Evolutionary conservation across 2,888 invertebrate species (phyloP).

Genomic region (Junonia oenone): DNA sequence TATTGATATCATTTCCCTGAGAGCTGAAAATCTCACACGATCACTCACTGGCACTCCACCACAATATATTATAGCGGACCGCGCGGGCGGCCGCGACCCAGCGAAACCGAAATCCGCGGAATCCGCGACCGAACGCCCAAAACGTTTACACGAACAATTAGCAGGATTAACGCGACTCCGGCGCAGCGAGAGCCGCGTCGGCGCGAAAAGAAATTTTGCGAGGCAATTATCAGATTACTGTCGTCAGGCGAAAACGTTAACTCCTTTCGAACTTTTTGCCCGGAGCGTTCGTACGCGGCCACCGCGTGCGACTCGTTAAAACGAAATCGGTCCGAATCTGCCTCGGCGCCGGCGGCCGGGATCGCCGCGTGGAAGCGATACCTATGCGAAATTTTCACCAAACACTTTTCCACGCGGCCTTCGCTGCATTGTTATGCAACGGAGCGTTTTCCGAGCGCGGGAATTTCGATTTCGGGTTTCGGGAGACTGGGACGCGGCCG

Average conservation of each 20-base stretch:
- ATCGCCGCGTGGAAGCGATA: conserved; percentile 39
- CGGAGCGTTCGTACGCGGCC: conserved; percentile 50
- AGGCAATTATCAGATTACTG: conserved; percentile 65
- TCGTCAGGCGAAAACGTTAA: conserved; percentile 42
- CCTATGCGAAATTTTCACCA: conserved; percentile 52
- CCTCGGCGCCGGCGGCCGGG: conserved; percentile 38
- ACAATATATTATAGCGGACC: conserved; percentile 36
- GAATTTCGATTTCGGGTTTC: conserved; percentile 41
- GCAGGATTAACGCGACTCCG: conserved; percentile 29
- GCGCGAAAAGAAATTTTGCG: conserved; percentile 62
- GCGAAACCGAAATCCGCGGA: conserved; percentile 37
- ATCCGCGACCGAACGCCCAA: no score
- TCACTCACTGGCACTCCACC: conserved; percentile 40
- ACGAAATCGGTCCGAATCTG: conserved; percentile 55
- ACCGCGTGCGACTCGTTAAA: conserved; percentile 44
- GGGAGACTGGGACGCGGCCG: neutral
- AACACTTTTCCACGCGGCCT: conserved; percentile 65
- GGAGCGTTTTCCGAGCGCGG: conserved; percentile 48
- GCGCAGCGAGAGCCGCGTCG: conserved; percentile 39
- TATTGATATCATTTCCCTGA: conserved; percentile 64
- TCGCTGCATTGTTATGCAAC: conserved; percentile 68
- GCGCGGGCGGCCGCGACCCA: conserved; percentile 19
- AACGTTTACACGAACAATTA: conserved; percentile 53
- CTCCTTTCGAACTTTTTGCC: conserved; percentile 57
- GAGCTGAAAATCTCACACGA: conserved; percentile 62